Percentiles rank a stretch among this genome's conserved stretches.
These are phyloP conservation scores for Bubo blakistoni DNA, from an alignment of 2,113 vertebrate species.

Conservation along the genomic window DNA sequence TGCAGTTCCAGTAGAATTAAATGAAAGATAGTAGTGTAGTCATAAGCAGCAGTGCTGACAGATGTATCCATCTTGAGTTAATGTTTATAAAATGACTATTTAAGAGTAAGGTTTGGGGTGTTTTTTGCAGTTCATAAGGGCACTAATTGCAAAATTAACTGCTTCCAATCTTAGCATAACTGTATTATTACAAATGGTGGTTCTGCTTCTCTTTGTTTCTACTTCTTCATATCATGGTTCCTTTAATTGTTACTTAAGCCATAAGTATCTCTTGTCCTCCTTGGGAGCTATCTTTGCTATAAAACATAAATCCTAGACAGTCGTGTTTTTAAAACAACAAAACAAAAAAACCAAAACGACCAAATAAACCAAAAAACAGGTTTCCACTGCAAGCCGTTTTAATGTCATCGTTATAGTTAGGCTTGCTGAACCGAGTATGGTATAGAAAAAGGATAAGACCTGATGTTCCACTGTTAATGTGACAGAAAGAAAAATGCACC, in stretches of 20 bases:
- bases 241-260: not conserved
- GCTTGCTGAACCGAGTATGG: not conserved
- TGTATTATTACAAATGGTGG: not conserved
- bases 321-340: not conserved
- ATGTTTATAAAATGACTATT: not conserved
- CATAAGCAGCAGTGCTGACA: not conserved
- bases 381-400: not conserved
- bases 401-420: no score
- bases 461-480: not conserved
- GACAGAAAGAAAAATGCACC: not conserved
- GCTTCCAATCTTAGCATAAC: not conserved
- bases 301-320: not conserved
- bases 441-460: not conserved
- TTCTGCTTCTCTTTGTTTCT: not conserved
- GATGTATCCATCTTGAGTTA: not conserved
- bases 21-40: not conserved
- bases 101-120: not conserved
- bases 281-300: not conserved
- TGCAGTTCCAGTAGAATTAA: fast-evolving
- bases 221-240: not conserved
- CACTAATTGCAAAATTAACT: not conserved
- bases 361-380: no score
- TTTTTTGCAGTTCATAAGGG: not conserved
- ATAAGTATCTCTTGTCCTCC: not conserved
- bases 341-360: not conserved